Conservation (phyloP, 2,888 invertebrate genomes). For the Chrysodeixis includens region DNA sequence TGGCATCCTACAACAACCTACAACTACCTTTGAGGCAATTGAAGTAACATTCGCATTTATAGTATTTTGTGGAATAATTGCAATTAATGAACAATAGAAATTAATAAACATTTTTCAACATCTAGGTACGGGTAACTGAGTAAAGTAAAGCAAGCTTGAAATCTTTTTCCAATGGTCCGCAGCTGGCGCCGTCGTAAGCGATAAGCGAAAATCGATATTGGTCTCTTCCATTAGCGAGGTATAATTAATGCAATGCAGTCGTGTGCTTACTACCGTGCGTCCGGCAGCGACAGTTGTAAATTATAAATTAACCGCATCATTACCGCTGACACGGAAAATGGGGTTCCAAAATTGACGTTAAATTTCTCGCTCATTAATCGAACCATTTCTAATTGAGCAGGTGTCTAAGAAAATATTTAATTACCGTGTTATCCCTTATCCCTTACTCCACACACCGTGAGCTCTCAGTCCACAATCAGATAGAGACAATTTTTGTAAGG, state of each 20-base stretch:
- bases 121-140: constrained; percentile 41
- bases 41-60: too few relatives aligned
- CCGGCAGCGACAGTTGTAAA: constrained; percentile 39
- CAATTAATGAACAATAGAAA: too few relatives aligned
- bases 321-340: constrained; percentile 22
- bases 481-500: too few relatives aligned
- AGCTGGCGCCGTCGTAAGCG: constrained; percentile 75
- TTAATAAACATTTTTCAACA: constrained; percentile 23
- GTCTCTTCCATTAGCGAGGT: constrained; percentile 75
- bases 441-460: too few relatives aligned
- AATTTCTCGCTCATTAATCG: too few relatives aligned
- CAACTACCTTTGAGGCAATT: too few relatives aligned
- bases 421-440: too few relatives aligned
- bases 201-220: constrained; percentile 83
- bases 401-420: too few relatives aligned
- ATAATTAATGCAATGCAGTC: constrained; percentile 80
- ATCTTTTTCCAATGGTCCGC: constrained; percentile 75
- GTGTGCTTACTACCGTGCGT: constrained; percentile 52
- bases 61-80: too few relatives aligned
- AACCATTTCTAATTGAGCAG: too few relatives aligned
- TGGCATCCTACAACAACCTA: too few relatives aligned
- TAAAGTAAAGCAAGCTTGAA: constrained; percentile 66
- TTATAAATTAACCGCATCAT: constrained; percentile 43
- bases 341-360: neutral
- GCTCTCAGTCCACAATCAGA: too few relatives aligned